Percentiles rank a stretch among this genome's conserved stretches.
phyloP scores from a whole-genome alignment of 2,113 vertebrate genomes.

The Oenanthe oenanthe region DNA sequence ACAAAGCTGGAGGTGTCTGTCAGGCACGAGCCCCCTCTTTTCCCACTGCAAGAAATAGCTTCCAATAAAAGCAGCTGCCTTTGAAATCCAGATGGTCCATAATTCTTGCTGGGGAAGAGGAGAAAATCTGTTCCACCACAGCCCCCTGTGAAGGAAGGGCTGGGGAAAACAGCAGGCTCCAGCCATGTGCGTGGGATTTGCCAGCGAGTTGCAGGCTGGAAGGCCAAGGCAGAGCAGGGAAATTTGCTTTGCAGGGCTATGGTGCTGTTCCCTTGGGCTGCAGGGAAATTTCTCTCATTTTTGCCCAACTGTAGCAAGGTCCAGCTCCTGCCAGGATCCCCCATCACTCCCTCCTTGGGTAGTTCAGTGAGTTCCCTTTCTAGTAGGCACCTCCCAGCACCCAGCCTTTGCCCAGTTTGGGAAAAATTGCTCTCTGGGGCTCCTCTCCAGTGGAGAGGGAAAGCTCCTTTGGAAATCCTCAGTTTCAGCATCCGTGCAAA shows the following conservation, averaged over 20 bases:
- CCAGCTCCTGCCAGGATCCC: accelerated
- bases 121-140: not conserved
- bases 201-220: not conserved
- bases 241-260: not conserved
- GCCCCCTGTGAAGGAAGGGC: not conserved
- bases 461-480: accelerated
- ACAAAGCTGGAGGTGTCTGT: not conserved
- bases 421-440: not conserved
- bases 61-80: not conserved
- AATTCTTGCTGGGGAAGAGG: constrained; percentile 4
- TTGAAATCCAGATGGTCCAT: not conserved
- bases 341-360: not conserved
- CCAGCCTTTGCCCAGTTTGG: accelerated
- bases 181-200: not conserved
- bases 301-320: not conserved
- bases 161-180: not conserved
- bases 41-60: not conserved
- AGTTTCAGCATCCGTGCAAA: not conserved
- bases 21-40: not conserved
- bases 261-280: accelerated
- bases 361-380: accelerated
- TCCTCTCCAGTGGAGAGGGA: not conserved
- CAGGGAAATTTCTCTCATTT: not conserved
- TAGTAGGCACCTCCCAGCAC: not conserved
- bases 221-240: not conserved